Evolutionary conservation across 2,888 invertebrate species (phyloP).

Genomic region (Syrista parreyssii): DNA sequence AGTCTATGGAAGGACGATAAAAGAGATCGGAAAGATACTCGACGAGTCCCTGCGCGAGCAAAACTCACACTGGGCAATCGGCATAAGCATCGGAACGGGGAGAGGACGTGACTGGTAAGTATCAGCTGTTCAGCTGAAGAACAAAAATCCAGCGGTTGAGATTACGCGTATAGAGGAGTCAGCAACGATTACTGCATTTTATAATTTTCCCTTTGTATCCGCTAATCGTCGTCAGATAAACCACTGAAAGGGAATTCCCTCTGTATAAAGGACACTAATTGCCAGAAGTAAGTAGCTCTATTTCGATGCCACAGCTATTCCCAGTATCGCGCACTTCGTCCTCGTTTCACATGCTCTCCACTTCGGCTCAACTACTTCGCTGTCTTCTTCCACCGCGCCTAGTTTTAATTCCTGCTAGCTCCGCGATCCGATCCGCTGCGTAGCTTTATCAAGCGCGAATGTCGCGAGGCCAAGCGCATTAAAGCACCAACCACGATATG

Average conservation of each 20-base stretch:
- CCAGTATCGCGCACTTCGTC: neutral
- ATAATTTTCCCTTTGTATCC: neutral
- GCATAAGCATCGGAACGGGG: neutral
- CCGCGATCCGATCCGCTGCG: neutral
- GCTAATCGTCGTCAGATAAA: neutral
- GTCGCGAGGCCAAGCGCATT: neutral
- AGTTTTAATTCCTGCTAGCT: neutral
- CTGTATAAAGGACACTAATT: neutral
- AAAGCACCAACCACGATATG: neutral
- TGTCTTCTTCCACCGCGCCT: too few relatives aligned
- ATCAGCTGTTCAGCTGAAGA: slow-evolving; percentile 47
- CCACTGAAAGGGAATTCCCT: neutral
- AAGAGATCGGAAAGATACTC: neutral
- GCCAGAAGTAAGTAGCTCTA: neutral
- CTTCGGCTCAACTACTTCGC: neutral
- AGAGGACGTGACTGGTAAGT: neutral
- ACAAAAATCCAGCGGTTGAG: slow-evolving; percentile 47
- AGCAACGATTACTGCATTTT: neutral
- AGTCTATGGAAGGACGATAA: too few relatives aligned
- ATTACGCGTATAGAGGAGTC: slow-evolving; percentile 7
- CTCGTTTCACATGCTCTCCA: neutral
- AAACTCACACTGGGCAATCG: neutral
- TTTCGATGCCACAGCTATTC: neutral
- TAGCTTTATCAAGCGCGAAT: neutral
- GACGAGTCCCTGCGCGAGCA: neutral